Conservation (phyloP, 2,888 invertebrate genomes). For the Neoascia interrupta region DNA sequence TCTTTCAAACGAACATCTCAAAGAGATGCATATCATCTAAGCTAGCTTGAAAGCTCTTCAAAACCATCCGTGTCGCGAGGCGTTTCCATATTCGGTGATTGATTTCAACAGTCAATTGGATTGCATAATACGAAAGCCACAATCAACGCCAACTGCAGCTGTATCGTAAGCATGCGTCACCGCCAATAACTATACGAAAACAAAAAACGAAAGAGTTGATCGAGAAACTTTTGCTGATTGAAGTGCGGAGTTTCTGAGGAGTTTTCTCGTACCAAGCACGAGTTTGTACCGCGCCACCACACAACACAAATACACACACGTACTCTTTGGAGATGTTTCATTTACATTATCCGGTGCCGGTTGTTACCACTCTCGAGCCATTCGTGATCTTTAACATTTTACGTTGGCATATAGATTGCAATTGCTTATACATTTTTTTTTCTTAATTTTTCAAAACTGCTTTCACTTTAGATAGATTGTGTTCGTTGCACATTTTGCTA, state of each 20-base stretch:
- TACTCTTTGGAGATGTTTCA: constrained; percentile 34
- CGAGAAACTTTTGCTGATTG: constrained; percentile 33
- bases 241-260: constrained; percentile 19
- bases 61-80: too few species aligned
- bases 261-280: constrained; percentile 56
- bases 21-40: too few species aligned
- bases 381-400: constrained; percentile 64
- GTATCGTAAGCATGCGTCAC: too few species aligned
- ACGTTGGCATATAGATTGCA: constrained; percentile 33
- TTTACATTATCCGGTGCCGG: constrained; percentile 30
- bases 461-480: constrained; percentile 58
- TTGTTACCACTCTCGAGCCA: constrained; percentile 36
- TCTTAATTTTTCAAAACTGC: constrained; percentile 31
- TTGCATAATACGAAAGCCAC: constrained; percentile 61
- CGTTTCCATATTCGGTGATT: constrained; percentile 54
- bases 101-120: constrained; percentile 32
- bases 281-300: constrained; percentile 20
- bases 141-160: constrained; percentile 17
- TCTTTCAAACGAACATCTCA: too few species aligned
- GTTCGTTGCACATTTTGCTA: constrained; percentile 34
- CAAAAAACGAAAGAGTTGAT: constrained; percentile 60
- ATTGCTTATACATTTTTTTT: constrained; percentile 13
- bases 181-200: constrained; percentile 10
- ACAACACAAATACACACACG: neutral
- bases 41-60: too few species aligned